phyloP scores from a whole-genome alignment of 2,888 invertebrate species.

The Latrodectus elegans region DNA sequence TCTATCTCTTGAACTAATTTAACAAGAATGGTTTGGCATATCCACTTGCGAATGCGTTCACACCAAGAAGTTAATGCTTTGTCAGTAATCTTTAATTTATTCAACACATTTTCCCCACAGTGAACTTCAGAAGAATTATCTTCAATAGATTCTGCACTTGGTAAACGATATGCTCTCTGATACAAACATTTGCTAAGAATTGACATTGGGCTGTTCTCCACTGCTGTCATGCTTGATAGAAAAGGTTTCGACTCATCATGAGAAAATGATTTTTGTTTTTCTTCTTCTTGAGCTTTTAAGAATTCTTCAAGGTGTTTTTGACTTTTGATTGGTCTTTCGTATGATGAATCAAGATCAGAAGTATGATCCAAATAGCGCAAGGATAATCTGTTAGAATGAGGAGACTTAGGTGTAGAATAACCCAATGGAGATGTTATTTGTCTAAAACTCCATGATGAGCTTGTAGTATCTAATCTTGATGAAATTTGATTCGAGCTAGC shows the following conservation, averaged over 20 bases:
- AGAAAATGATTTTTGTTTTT: slow-evolving; percentile 54
- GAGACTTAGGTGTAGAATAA: slow-evolving; percentile 45
- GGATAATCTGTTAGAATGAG: background rate
- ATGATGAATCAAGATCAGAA: slow-evolving; percentile 30
- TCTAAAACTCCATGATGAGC: slow-evolving; percentile 55
- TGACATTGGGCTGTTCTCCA: slow-evolving; percentile 59
- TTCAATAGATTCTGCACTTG: slow-evolving; percentile 52
- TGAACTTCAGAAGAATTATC: slow-evolving; percentile 63
- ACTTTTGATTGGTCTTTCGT: slow-evolving; percentile 40
- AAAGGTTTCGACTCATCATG: slow-evolving; percentile 50
- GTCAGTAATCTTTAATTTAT: slow-evolving; percentile 81
- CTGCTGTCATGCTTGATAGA: slow-evolving; percentile 30
- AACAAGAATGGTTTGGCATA: slow-evolving; percentile 87
- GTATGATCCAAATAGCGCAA: slow-evolving; percentile 30
- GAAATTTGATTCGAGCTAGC: slow-evolving; percentile 26
- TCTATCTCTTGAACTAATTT: slow-evolving; percentile 85
- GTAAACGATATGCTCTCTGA: slow-evolving; percentile 62
- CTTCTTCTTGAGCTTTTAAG: slow-evolving; percentile 61
- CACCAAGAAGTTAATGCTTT: slow-evolving; percentile 85
- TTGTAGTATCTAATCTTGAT: slow-evolving; percentile 37
- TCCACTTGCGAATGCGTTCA: slow-evolving; percentile 83
- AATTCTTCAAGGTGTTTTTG: slow-evolving; percentile 61
- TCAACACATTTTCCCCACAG: slow-evolving; percentile 49
- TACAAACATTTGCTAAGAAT: slow-evolving; percentile 60
- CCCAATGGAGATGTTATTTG: slow-evolving; percentile 25